Evolutionary conservation across 1,140 invertebrate genomes (phyloP).

Genomic region (Calosoma granatense): DNA sequence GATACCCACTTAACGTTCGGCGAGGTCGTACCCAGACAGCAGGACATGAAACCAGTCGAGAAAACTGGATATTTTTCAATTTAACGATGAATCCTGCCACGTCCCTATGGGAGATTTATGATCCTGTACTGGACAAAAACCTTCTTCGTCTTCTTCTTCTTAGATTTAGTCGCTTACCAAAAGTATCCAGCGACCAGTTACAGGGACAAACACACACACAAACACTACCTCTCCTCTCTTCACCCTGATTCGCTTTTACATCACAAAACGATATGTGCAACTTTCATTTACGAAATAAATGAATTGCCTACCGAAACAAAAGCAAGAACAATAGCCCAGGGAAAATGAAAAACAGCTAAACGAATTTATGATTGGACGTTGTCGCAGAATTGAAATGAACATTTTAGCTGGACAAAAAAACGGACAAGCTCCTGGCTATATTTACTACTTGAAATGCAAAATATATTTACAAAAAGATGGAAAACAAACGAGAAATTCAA

Average conservation of each 20-base stretch:
- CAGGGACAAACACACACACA: no score
- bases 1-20: slow-evolving; percentile 3
- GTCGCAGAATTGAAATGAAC: no score
- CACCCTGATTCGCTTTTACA: no score
- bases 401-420: no score
- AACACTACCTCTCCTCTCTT: no score
- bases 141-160: no score
- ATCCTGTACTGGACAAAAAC: neutral
- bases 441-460: neutral
- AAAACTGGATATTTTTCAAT: slow-evolving; percentile 9
- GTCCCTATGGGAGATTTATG: neutral
- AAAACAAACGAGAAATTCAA: neutral
- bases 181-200: no score
- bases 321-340: no score
- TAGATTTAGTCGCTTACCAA: no score
- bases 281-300: slow-evolving; percentile 4
- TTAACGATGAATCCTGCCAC: slow-evolving; percentile 4
- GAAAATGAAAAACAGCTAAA: no score
- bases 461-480: neutral
- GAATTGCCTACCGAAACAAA: neutral
- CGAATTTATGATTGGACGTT: neutral
- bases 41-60: neutral
- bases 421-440: neutral
- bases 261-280: no score
- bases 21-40: neutral